These are phyloP conservation scores for Coptotermes formosanus DNA, from an alignment of 1,140 invertebrate genomes.

Conservation along the genomic window DNA sequence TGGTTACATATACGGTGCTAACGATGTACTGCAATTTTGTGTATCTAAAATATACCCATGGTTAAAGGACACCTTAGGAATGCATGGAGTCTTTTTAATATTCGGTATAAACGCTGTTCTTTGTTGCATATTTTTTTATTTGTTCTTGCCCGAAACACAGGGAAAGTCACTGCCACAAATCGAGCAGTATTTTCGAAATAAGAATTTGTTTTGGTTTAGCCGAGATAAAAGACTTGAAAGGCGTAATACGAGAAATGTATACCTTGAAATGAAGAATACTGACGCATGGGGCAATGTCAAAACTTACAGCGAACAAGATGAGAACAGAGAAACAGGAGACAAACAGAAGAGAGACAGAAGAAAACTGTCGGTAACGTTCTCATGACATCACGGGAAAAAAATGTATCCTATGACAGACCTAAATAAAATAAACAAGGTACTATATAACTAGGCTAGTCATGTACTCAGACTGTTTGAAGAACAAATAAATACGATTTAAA, in stretches of 20 bases:
- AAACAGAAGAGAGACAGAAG: neutral
- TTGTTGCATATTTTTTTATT: slow-evolving; percentile 64
- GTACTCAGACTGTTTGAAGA: no score
- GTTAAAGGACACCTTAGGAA: slow-evolving; percentile 57
- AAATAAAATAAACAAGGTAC: no score
- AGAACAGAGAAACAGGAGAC: neutral
- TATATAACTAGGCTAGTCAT: no score
- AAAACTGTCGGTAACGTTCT: neutral
- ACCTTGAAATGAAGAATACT: neutral
- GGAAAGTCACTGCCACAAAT: slow-evolving; percentile 75
- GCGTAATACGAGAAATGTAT: neutral
- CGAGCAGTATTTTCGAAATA: slow-evolving; percentile 70
- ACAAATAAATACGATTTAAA: no score
- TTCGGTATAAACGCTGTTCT: slow-evolving; percentile 62
- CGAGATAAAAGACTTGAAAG: neutral
- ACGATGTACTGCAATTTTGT: slow-evolving; percentile 65
- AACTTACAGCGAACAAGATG: neutral
- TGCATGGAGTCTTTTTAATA: slow-evolving; percentile 62
- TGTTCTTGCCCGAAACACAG: slow-evolving; percentile 81
- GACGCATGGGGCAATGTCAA: neutral
- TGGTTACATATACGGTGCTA: slow-evolving; percentile 66
- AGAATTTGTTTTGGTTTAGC: slow-evolving; percentile 61
- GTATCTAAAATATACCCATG: slow-evolving; percentile 71
- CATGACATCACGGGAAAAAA: neutral
- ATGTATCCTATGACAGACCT: neutral